Conservation (phyloP, 1,140 invertebrate species). For the Schlechtendalia chinensis region DNA sequence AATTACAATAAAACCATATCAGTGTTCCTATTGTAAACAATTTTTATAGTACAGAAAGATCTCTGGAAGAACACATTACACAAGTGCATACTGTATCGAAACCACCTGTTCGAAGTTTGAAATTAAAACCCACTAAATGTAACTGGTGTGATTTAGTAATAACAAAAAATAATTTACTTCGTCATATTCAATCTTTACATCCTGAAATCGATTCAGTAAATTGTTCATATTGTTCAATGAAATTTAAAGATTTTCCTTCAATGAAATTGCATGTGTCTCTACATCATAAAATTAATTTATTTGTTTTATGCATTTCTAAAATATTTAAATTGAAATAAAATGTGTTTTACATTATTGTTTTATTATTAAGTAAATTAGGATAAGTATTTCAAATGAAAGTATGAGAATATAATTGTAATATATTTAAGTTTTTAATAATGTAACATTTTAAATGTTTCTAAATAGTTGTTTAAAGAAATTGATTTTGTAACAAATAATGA, state of each 20-base stretch:
- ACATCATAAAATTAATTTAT: not conserved
- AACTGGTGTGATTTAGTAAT: not conserved
- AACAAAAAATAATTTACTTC: conserved; percentile 18
- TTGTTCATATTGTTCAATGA: not conserved
- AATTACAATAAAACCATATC: not conserved
- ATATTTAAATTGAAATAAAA: no score
- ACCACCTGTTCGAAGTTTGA: not conserved
- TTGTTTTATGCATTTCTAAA: not conserved
- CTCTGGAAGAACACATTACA: not conserved
- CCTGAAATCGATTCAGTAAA: not conserved
- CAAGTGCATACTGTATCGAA: not conserved
- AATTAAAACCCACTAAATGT: not conserved
- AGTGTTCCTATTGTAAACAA: not conserved
- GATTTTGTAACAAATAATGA: no score
- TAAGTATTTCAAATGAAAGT: no score
- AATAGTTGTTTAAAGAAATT: no score
- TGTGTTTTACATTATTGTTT: no score
- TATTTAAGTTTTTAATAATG: no score
- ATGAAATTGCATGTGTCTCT: not conserved
- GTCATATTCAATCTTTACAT: conserved; percentile 21
- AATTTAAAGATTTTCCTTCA: not conserved
- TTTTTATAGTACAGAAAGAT: not conserved
- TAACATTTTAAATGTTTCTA: no score
- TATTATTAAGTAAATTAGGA: no score
- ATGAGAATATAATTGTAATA: no score